A percentile compares a stretch with the other conserved stretches of the same genome.
Evolutionary conservation across 2,888 invertebrate species (phyloP).

Genomic region (Eustalomyia histrio): DNA sequence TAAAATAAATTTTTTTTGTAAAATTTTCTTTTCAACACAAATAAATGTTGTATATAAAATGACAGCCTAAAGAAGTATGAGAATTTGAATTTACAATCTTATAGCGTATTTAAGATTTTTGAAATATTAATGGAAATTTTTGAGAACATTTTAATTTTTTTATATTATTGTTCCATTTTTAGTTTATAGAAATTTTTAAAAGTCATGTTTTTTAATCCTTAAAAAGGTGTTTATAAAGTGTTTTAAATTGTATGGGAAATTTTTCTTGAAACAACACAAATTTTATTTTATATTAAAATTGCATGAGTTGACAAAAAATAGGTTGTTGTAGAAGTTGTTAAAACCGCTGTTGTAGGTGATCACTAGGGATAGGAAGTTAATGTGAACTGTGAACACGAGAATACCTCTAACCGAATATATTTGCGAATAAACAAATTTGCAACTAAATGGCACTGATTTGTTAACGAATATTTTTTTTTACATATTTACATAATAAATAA

Average conservation of each 20-base stretch:
- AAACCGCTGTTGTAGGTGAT: too few species aligned
- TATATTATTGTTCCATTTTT: constrained; percentile 6
- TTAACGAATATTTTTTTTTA: too few species aligned
- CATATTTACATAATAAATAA: too few species aligned
- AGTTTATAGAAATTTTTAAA: background rate
- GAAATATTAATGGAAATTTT: constrained; percentile 44
- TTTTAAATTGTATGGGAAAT: background rate
- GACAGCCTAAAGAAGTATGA: constrained; percentile 37
- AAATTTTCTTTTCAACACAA: constrained; percentile 2
- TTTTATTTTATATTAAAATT: too few species aligned
- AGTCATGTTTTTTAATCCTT: constrained; percentile 32
- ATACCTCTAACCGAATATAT: too few species aligned
- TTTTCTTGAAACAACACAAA: too few species aligned
- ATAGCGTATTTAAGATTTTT: constrained; percentile 40
- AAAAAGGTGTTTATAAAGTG: constrained; percentile 8
- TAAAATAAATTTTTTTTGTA: background rate
- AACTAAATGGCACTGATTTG: too few species aligned
- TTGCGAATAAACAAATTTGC: too few species aligned
- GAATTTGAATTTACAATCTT: background rate
- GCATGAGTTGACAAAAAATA: too few species aligned
- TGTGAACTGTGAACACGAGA: too few species aligned
- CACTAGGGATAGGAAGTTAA: too few species aligned
- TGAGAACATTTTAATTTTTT: constrained; percentile 9
- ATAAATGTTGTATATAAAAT: constrained; percentile 32
- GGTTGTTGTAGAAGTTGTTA: too few species aligned